phyloP scores from a whole-genome alignment of 1,140 invertebrate genomes.

The Zelostemma sp. region DNA sequence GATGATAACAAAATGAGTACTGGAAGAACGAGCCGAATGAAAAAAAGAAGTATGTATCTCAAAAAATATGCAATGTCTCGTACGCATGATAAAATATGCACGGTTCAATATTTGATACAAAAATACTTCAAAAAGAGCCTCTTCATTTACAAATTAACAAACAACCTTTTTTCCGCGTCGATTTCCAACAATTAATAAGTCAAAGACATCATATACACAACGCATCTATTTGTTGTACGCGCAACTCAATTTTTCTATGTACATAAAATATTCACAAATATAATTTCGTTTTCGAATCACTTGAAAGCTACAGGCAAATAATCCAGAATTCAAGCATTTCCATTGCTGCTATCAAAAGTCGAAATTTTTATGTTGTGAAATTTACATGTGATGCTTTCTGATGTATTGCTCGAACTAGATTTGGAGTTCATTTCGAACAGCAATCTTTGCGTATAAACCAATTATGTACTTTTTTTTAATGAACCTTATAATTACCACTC shows the following conservation, averaged over 20 bases:
- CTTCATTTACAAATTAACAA: slow-evolving; percentile 38
- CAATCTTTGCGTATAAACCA: slow-evolving; percentile 44
- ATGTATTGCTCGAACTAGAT: background rate
- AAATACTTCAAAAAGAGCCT: slow-evolving; percentile 28
- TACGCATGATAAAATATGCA: slow-evolving; percentile 12
- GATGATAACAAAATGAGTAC: no score
- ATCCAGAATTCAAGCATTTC: no score
- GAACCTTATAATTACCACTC: slow-evolving; percentile 43
- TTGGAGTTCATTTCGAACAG: no score
- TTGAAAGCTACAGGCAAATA: no score
- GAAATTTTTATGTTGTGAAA: no score
- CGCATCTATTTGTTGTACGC: background rate
- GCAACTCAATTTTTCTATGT: no score
- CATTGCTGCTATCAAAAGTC: no score
- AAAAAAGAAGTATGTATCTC: background rate
- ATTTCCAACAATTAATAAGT: no score
- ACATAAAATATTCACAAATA: no score
- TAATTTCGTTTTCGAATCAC: no score
- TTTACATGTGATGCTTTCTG: no score
- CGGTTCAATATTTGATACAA: slow-evolving; percentile 39
- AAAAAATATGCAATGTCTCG: background rate
- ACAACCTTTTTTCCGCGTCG: slow-evolving; percentile 20
- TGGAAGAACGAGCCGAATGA: background rate
- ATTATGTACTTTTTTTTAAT: no score
- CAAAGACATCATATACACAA: background rate